Conservation (phyloP, 2,888 invertebrate species). For the Andrena bicolor region DNA sequence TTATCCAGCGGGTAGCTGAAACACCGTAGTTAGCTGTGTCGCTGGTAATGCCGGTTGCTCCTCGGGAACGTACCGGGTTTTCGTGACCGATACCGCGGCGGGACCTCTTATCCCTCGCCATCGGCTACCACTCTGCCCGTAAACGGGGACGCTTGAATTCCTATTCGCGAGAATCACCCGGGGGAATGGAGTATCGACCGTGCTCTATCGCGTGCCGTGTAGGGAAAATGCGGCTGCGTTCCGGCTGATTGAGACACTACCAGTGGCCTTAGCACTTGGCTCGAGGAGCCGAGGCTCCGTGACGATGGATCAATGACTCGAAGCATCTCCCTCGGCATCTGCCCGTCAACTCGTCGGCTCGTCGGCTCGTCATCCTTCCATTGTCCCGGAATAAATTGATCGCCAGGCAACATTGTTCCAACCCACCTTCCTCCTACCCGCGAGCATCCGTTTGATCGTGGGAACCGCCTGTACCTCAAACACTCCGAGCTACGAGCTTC, state of each 20-base stretch:
- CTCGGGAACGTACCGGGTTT: conserved; percentile 26
- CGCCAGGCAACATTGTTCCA: too few species aligned
- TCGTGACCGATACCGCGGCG: conserved; percentile 27
- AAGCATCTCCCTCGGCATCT: too few species aligned
- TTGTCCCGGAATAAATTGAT: too few species aligned
- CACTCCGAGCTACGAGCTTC: background rate
- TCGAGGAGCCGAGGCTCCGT: background rate
- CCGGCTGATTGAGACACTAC: conserved; percentile 5
- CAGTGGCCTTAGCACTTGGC: background rate
- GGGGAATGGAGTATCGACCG: conserved; percentile 1
- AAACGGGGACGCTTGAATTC: conserved; percentile 34
- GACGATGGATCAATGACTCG: too few species aligned
- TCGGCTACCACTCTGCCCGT: conserved; percentile 32
- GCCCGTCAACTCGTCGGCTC: too few species aligned
- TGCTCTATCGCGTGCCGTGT: conserved; percentile 2
- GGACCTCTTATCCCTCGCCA: conserved; percentile 25
- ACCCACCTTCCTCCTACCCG: background rate
- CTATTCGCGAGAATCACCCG: background rate
- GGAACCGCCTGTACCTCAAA: background rate
- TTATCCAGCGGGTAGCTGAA: conserved; percentile 51
- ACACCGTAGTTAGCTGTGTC: conserved; percentile 56
- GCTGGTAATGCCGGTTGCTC: conserved; percentile 19
- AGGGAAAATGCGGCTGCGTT: background rate
- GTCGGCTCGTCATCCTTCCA: too few species aligned
- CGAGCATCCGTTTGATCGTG: background rate